Evolutionary conservation across 1,140 invertebrate species (phyloP).

Genomic region (Diabrotica virgifera): DNA sequence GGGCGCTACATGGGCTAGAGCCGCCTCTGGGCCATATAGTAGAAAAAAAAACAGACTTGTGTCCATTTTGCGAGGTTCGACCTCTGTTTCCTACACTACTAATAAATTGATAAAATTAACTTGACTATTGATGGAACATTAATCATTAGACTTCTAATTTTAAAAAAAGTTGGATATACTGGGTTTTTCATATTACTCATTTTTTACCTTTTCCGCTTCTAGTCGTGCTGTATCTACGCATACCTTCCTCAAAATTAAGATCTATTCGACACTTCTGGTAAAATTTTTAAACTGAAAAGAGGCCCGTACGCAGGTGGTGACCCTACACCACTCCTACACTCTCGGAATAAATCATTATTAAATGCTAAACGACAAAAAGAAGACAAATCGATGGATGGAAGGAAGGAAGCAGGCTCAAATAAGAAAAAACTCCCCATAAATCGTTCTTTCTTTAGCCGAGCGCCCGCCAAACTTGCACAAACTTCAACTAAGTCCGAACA

Average conservation of each 20-base stretch:
- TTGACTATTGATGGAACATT: too few species aligned
- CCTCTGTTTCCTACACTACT: too few species aligned
- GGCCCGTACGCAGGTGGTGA: conserved; percentile 17
- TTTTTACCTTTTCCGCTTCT: too few species aligned
- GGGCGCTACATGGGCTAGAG: too few species aligned
- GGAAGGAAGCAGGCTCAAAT: conserved; percentile 37
- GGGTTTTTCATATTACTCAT: too few species aligned
- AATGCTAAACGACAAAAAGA: conserved; percentile 44
- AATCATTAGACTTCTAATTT: too few species aligned
- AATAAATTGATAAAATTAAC: too few species aligned
- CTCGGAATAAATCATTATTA: conserved; percentile 40
- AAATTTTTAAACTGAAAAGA: not conserved
- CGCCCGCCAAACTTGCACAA: conserved; percentile 42
- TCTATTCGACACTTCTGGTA: not conserved
- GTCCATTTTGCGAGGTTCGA: too few species aligned
- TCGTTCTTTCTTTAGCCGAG: conserved; percentile 44
- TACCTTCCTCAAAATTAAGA: not conserved
- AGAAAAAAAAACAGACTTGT: too few species aligned
- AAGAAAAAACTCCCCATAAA: conserved; percentile 43
- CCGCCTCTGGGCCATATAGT: too few species aligned
- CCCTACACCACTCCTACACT: conserved; percentile 5
- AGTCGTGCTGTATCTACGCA: too few species aligned
- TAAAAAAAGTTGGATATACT: too few species aligned
- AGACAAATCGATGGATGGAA: conserved; percentile 42
- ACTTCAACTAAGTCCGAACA: conserved; percentile 48